Evolutionary conservation across 2,888 invertebrate species (phyloP), one percentile per base, ranked within the genome.

Genomic region (Agonopterix heracliana): DNA sequence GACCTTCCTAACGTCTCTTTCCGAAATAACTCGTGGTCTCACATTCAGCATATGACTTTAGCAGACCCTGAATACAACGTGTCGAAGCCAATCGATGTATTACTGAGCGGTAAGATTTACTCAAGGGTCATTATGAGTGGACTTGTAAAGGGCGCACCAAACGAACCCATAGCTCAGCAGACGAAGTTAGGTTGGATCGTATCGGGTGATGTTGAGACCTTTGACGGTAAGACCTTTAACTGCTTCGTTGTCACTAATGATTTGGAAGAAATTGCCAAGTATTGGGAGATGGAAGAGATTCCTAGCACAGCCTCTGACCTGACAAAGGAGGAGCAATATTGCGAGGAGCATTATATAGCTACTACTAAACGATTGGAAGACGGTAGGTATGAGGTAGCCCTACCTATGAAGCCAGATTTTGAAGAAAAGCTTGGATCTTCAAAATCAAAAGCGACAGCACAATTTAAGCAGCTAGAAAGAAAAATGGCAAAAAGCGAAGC

Each of bases 171-270:
- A 7, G 50, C 52, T 1, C 50, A 51, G 42, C 48, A 54, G 36
- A 52, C 52, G 1, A 36, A 47, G 7, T 41, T 54, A 1, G 50
- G 54, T 2, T 54, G 51, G 50, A 50, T 52, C 9, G n/a, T 54
- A 11, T 45, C 41, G 11, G 50, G 50, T 13, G 44, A 47, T 11
- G n/a, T 44, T 34, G 45, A 44, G 36, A 26, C 48, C 9, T n/a
- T n/a, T n/a, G n/a, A n/a, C n/a, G n/a, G n/a, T n/a, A n/a, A n/a
- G n/a, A n/a, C n/a, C n/a, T 48, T 41, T 10, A 36, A 50, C 14
- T 52, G 51, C 26, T 47, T 41, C 14, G 50, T 52, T 12, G 14
- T 14, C 3, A 3, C 40, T 9, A 44, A 38, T 9, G n/a, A 48
- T 14, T 3, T 34, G 5, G 41, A 49, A n/a, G n/a, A n/a, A n/a